Conservation (phyloP, 2,113 vertebrate genomes). For the human (Homo sapiens) region GRCh38 chr3:75189001-75189500, state of each 20-base stretch:
- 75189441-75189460: not conserved
- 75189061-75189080: not conserved
- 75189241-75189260: not conserved
- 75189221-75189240: not conserved
- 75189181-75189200: not conserved
- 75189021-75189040: not conserved
- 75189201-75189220: not conserved
- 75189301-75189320: not conserved
- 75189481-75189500: not conserved
- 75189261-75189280: not conserved
- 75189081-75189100: not conserved
- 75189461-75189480: constrained; percentile 14
- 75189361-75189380: not conserved
- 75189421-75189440: not conserved
- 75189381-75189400: not conserved
- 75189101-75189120: not conserved
- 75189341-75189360: not conserved
- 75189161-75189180: not conserved
- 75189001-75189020: not conserved
- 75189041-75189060: not conserved
- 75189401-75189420: not conserved
- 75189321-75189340: not conserved
- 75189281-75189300: not conserved
- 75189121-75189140: not conserved
- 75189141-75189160: not conserved